Evolutionary conservation across 2,888 invertebrate genomes (phyloP).

Genomic region (Mycalesis mineus): DNA sequence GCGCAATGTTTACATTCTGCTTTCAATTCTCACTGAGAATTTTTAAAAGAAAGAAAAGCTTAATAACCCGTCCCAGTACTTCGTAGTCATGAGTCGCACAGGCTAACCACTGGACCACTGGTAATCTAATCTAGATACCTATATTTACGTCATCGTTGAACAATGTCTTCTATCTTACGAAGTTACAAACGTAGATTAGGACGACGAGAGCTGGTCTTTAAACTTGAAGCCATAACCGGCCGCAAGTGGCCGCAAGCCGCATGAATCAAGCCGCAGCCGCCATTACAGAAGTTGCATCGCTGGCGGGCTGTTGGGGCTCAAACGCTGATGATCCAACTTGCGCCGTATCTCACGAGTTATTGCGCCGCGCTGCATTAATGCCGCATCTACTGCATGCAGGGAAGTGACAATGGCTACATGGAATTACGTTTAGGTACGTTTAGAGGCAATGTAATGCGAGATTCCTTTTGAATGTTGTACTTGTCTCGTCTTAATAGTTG

Average conservation of each 20-base stretch:
- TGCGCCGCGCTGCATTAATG: constrained; percentile 56
- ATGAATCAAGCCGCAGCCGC: constrained; percentile 47
- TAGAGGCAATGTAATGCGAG: too few species aligned
- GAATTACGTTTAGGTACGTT: neutral
- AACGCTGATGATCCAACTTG: constrained; percentile 66
- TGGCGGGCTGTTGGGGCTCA: constrained; percentile 47
- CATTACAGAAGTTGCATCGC: constrained; percentile 49
- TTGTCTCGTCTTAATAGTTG: too few species aligned
- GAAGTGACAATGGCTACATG: constrained; percentile 19
- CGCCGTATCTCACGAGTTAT: constrained; percentile 61
- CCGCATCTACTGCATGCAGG: constrained; percentile 28
- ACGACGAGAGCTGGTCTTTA: neutral
- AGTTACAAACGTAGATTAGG: constrained; percentile 3
- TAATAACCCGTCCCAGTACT: too few species aligned
- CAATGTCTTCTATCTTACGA: neutral
- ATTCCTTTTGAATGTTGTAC: too few species aligned
- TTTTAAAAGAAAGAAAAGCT: too few species aligned
- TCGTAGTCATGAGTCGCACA: too few species aligned
- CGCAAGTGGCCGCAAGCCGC: constrained; percentile 35
- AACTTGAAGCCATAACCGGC: constrained; percentile 18
- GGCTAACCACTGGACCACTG: too few species aligned
- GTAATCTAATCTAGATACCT: too few species aligned
- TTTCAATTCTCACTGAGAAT: too few species aligned
- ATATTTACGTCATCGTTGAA: too few species aligned
- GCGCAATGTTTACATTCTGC: too few species aligned